Evolutionary conservation across 2,888 invertebrate species (phyloP).

Genomic region (Tiphia femorata): DNA sequence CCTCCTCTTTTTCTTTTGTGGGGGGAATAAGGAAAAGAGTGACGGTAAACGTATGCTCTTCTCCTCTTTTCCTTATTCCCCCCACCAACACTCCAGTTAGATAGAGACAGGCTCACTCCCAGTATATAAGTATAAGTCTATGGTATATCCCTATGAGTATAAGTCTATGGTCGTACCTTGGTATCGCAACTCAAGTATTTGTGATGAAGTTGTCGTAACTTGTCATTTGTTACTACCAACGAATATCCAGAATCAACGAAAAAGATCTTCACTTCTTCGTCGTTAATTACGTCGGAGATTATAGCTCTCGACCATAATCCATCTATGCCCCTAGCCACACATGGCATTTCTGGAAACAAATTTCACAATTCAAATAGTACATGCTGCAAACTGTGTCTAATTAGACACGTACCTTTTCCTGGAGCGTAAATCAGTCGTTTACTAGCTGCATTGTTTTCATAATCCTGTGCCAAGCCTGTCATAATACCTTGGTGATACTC

Average conservation of each 20-base stretch:
- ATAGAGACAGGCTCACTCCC: too few relatives aligned
- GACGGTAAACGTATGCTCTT: too few relatives aligned
- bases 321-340: constrained; percentile 69
- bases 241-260: constrained; percentile 77
- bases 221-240: too few relatives aligned
- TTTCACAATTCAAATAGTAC: too few relatives aligned
- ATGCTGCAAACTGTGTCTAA: too few relatives aligned
- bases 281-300: constrained; percentile 69
- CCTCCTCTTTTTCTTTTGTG: too few relatives aligned
- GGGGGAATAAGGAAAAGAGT: too few relatives aligned
- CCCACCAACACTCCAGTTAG: too few relatives aligned
- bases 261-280: constrained; percentile 71
- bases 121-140: too few relatives aligned
- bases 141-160: too few relatives aligned
- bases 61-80: too few relatives aligned
- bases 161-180: constrained; percentile 68
- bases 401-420: constrained; percentile 1
- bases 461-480: constrained; percentile 70
- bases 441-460: constrained; percentile 43
- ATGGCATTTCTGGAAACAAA: constrained; percentile 70
- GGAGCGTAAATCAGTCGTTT: not conserved
- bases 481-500: constrained; percentile 64
- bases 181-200: constrained; percentile 70
- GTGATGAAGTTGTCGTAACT: too few relatives aligned
- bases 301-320: constrained; percentile 71